Base-by-base conservation (phyloP, 2,888 invertebrate genomes). In the Rhagonycha lutea region DNA sequence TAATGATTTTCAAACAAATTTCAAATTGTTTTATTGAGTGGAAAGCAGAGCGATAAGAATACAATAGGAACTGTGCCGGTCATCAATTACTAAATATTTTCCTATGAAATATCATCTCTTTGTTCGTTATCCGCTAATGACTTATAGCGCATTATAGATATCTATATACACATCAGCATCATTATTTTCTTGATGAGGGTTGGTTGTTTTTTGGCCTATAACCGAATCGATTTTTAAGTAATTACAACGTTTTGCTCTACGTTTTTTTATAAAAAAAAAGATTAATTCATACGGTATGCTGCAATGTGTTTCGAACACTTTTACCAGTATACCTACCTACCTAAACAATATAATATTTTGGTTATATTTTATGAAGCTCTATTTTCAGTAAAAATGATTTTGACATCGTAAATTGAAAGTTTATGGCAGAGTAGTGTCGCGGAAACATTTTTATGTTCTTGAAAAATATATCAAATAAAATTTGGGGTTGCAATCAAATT, bases 21-120 rank as follows among this genome's bases (percentile, higher is more conserved):
- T 82, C 80, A 85, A 86, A 87, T 87, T 86, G 86, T 84, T 85
- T 86, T 87, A 87, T 87, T 87, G 86, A 86, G 86, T 85, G 87
- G 85, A 86, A 87, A 86, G 83, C 84, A 79, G 83, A 73, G 81
- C 83, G 87, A 87, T 87, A 87, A 86, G 87, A 77, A 75, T 69
- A 79, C 77, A 79, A 75, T 79, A 70, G 68, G 75, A 73, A 68
- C 72, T 68, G 74, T 67, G 68, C 71, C 74, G 69, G 72, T 70
- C 73, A 77, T 77, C 77, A 77, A 77, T 77, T 77, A 77, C 73
- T 74, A 77, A 76, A 69, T 69, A 72, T 75, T 68, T 69, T 68
- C 69, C 69, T 72, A 28, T 47, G 61, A 76, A 72, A 73, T 32
- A 65, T 61, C 69, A 72, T 72, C 76, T 67, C 76, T 76, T 76